Evolutionary conservation across 2,888 invertebrate species (phyloP).

Genomic region (Ligdia adustata): DNA sequence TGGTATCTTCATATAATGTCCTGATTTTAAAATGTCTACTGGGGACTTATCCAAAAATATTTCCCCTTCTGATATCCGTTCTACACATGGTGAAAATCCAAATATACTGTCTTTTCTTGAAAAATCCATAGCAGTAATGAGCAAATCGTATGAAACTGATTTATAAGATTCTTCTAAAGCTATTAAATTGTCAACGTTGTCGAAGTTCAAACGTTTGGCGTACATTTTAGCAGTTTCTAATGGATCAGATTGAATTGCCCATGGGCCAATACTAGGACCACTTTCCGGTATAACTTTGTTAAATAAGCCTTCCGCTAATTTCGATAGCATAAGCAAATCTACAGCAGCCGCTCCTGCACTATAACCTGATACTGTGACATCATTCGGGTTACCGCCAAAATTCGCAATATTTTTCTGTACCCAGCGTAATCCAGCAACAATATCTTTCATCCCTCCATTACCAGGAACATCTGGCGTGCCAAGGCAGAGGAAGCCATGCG

Average conservation of each 20-base stretch:
- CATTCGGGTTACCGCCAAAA: constrained; percentile 49
- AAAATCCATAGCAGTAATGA: not conserved
- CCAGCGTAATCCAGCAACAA: constrained; percentile 44
- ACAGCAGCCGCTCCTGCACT: constrained; percentile 54
- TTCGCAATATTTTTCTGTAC: constrained; percentile 50
- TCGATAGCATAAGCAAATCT: constrained; percentile 49
- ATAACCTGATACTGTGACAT: constrained; percentile 52
- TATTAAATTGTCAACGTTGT: not conserved
- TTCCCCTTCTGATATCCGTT: constrained; percentile 21
- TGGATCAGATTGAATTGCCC: constrained; percentile 3
- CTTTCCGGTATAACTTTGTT: constrained; percentile 53
- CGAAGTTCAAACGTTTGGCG: constrained; percentile 3
- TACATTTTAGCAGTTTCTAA: constrained; percentile 6
- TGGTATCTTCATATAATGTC: constrained; percentile 50
- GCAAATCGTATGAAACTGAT: constrained; percentile 27
- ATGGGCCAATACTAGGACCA: constrained; percentile 34
- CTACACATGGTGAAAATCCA: constrained; percentile 45
- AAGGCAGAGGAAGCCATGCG: constrained; percentile 49
- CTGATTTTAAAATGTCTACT: constrained; percentile 46
- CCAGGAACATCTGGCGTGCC: constrained; percentile 50
- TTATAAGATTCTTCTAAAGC: constrained; percentile 37
- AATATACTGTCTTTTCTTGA: constrained; percentile 31
- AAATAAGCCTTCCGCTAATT: constrained; percentile 47
- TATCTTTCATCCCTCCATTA: constrained; percentile 53
- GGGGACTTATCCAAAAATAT: constrained; percentile 51